Evolutionary conservation across 2,888 invertebrate species (phyloP), one percentile per base, ranked within the genome.

Genomic region (Tryphoninae sp.): DNA sequence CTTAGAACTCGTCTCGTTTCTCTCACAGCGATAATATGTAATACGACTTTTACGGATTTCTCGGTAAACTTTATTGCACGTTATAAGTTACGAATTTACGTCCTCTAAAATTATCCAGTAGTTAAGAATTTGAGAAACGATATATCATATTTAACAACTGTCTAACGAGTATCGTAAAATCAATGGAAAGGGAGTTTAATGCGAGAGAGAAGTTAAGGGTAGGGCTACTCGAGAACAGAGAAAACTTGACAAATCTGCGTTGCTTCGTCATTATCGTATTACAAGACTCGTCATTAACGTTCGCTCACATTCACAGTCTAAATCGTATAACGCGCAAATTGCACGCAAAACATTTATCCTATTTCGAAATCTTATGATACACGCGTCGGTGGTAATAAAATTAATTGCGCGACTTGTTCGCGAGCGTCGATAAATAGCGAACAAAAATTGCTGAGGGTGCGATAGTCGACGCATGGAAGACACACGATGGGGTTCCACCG

Each of bases 341-440:
- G 4, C 23, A 33, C 6, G 33, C 6, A 33, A 33, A 33, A 33
- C 33, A 33, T 33, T 33, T 6, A 33, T 33, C 8, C 19, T 51
- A 49, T 51, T 33, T 49, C 23, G 61, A 23, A 33, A 33, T 51
- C 62, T 62, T 72, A 51, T 33, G 33, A 62, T n/a, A 23, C 23
- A 51, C 49, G 45, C 22, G 22, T 22, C n/a, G 22, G 13, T 33
- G 13, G 9, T 8, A 68, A 42, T 55, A 62, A 69, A 77, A 77
- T 77, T 62, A 77, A 77, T 77, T 69, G 23, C 61, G 42, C 42
- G 69, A 69, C 26, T 16, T 19, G 67, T 19, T 42, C 33, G 40
- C 53, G 61, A 61, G 22, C 33, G 62, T 42, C n/a, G 55, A 58
- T 71, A 59, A 77, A 61, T 53, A 19, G 51, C 40, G 62, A 3